Percentiles rank a stretch among this genome's conserved stretches.
These are phyloP conservation scores for Diprion similis DNA, from an alignment of 1,140 invertebrate genomes.

Conservation along the genomic window DNA sequence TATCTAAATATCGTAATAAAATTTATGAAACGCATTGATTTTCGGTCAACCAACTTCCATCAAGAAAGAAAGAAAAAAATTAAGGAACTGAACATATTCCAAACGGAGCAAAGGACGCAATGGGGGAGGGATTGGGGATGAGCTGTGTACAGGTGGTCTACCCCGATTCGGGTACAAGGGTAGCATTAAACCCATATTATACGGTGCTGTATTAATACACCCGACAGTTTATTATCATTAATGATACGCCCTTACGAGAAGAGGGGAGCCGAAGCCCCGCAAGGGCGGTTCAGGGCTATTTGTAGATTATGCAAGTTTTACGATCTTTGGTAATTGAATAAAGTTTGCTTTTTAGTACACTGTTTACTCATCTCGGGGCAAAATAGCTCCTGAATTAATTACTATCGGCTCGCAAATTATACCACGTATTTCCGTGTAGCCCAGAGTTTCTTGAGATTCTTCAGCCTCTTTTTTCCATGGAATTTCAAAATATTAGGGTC, in stretches of 20 bases:
- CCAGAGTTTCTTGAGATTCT: too few species aligned
- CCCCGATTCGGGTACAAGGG: slow-evolving; percentile 3
- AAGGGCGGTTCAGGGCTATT: slow-evolving; percentile 29
- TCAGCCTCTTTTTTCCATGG: too few species aligned
- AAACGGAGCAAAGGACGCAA: too few species aligned
- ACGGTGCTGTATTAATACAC: slow-evolving; percentile 9
- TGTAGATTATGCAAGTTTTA: slow-evolving; percentile 51
- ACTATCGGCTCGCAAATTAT: too few species aligned
- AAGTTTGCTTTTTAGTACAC: slow-evolving; percentile 4
- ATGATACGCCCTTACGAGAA: not conserved
- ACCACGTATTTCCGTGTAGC: too few species aligned
- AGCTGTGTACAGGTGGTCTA: not conserved
- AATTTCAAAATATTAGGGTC: too few species aligned
- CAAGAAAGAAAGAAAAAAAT: too few species aligned
- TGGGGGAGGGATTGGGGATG: not conserved
- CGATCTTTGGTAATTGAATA: slow-evolving; percentile 33
- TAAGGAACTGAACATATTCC: too few species aligned
- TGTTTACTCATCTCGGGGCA: not conserved
- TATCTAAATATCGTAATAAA: too few species aligned
- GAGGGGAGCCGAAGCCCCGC: not conserved
- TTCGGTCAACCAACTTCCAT: too few species aligned
- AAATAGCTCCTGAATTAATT: not conserved
- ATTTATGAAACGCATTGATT: too few species aligned
- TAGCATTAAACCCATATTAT: not conserved
- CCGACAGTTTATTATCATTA: slow-evolving; percentile 7